Percentiles rank a stretch among this genome's conserved stretches.
phyloP scores from a whole-genome alignment of 1,140 invertebrate genomes.

The Procambarus clarkii region DNA sequence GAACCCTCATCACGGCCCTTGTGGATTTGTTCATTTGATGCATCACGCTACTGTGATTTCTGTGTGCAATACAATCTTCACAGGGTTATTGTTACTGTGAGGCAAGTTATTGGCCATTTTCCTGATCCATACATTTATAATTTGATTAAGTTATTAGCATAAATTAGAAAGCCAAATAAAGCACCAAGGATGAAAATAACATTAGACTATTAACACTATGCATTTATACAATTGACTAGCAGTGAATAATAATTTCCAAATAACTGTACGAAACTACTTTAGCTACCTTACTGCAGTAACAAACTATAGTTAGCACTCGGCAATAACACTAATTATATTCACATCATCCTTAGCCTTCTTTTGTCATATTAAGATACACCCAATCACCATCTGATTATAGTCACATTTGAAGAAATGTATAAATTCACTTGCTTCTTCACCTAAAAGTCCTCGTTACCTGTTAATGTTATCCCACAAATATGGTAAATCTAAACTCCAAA shows the following conservation, averaged over 20 bases:
- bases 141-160: not conserved
- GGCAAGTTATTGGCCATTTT: constrained; percentile 21
- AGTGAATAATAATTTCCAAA: not conserved
- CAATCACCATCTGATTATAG: not conserved
- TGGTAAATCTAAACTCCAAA: not conserved
- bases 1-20: too few species aligned
- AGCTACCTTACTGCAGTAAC: not conserved
- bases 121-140: constrained; percentile 21
- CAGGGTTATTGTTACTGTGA: constrained; percentile 39
- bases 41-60: too few species aligned
- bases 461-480: not conserved
- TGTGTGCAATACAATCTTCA: constrained; percentile 35
- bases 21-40: too few species aligned
- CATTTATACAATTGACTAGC: not conserved
- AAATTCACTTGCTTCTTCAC: not conserved
- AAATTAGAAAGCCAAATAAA: not conserved
- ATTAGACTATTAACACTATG: not conserved
- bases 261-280: not conserved
- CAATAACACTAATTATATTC: not conserved
- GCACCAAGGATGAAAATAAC: constrained; percentile 29
- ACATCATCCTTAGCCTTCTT: not conserved
- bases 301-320: not conserved
- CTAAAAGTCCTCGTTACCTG: not conserved
- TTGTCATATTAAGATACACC: not conserved
- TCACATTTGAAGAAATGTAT: not conserved